Conservation (phyloP, 2,113 vertebrate species). For the Rhombomys opimus region DNA sequence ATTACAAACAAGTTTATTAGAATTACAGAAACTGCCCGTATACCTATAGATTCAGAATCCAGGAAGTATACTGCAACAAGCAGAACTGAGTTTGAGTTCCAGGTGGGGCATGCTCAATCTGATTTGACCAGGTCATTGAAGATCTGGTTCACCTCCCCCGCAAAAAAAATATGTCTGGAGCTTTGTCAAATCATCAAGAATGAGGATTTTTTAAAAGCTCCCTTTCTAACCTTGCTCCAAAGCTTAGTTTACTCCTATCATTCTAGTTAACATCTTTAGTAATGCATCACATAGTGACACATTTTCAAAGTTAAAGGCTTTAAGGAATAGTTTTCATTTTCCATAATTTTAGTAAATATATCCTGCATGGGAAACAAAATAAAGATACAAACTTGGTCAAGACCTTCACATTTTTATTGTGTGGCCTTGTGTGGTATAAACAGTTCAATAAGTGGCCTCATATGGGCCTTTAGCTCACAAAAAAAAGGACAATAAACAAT, state of each 20-base stretch:
- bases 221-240: not conserved
- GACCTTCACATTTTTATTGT: not conserved
- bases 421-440: not conserved
- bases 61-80: not conserved
- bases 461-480: not conserved
- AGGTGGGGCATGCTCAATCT: not conserved
- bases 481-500: not conserved
- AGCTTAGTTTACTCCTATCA: not conserved
- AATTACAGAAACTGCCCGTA: not conserved
- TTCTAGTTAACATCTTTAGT: not conserved
- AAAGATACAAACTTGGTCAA: not conserved
- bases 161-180: not conserved
- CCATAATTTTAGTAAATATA: not conserved
- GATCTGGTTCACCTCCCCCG: not conserved
- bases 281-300: not conserved
- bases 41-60: not conserved
- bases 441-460: not conserved
- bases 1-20: not conserved
- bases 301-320: not conserved
- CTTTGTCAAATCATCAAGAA: not conserved
- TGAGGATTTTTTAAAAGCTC: not conserved
- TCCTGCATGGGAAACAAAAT: not conserved
- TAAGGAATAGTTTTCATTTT: not conserved
- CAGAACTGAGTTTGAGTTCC: not conserved
- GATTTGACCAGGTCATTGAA: not conserved